Base-by-base conservation (phyloP, 2,113 vertebrate species). In the Lophius piscatorius region DNA sequence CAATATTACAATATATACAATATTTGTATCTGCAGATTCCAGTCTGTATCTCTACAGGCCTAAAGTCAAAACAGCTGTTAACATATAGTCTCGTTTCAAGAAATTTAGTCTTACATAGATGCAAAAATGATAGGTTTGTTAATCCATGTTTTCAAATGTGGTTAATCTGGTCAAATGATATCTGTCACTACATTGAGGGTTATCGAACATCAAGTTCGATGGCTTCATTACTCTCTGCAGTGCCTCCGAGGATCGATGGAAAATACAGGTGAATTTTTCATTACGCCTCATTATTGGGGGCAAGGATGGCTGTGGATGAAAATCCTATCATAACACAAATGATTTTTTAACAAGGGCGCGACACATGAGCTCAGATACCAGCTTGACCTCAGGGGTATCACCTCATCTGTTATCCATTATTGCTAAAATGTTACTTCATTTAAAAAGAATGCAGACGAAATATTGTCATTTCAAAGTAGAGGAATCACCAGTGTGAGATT, bases 311-410 rank as follows among this genome's bases (percentile, higher is more conserved):
- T 26, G 51, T 33, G 67, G 62, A 67, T 65, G 64, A 81, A 62
- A 60, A 77, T 67, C 82, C 61, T 49, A 71, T 80, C 78, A 76
- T 63, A 80, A 74, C 18, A 44, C 56, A 66, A 77, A 77, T 5
- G 45, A 70, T 83, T 86, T 81, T 58, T 45, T 63, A 80, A 81
- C 62, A 60, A 54, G 48, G 8, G 28, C 74, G 66, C 38, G 63
- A 79, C 58, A 62, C 83, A 87, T 83, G 72, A 72, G 80, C n/a
- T 78, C 65, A 62, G 28, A 33, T 46, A 16, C 31, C 48, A 55
- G 52, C 54, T 58, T 10, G n/a, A 26, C 61, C 63, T 62, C 21
- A 2, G 51, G 35, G 51, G n/a, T 3, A 51, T 36, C 33, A 45
- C 18, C 55, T 72, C 55, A 65, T 66, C 67, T 12, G 35, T 67